These are phyloP conservation scores for Drosophila miranda DNA, from an alignment of 1,140 invertebrate genomes.

Conservation along the genomic window DNA sequence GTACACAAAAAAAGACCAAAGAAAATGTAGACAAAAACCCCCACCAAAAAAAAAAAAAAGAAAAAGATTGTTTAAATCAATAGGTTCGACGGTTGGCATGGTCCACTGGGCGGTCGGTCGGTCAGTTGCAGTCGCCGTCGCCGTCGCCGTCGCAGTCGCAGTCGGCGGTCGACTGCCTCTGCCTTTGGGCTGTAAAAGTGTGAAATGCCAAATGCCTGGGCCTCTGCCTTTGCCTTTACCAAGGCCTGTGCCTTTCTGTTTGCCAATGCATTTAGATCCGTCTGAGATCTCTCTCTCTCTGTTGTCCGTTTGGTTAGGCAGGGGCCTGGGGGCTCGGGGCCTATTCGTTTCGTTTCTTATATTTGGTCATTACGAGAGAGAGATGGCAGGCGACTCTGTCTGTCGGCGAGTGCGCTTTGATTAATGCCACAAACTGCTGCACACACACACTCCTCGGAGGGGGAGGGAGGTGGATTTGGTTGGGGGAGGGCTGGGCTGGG, in stretches of 20 bases:
- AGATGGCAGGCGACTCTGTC: slow-evolving; percentile 48
- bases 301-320: slow-evolving; percentile 15
- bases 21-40: neutral
- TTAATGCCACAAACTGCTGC: slow-evolving; percentile 71
- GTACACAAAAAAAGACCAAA: slow-evolving; percentile 13
- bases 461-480: slow-evolving; percentile 3
- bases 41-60: no score
- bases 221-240: no score
- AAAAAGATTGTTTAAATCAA: slow-evolving; percentile 70
- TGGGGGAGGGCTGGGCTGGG: slow-evolving; percentile 3
- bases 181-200: slow-evolving; percentile 73
- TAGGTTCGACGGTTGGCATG: slow-evolving; percentile 19
- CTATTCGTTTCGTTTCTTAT: slow-evolving; percentile 48
- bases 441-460: slow-evolving; percentile 28
- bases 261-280: slow-evolving; percentile 69
- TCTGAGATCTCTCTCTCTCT: slow-evolving; percentile 14
- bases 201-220: slow-evolving; percentile 72
- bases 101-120: slow-evolving; percentile 37
- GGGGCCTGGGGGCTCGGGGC: slow-evolving; percentile 25
- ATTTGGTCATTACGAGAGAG: slow-evolving; percentile 62
- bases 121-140: neutral
- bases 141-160: no score
- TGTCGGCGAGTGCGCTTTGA: slow-evolving; percentile 72
- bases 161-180: neutral
- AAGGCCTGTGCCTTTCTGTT: slow-evolving; percentile 49